phyloP scores from a whole-genome alignment of 2,888 invertebrate species.

The Slavum lentiscoides region DNA sequence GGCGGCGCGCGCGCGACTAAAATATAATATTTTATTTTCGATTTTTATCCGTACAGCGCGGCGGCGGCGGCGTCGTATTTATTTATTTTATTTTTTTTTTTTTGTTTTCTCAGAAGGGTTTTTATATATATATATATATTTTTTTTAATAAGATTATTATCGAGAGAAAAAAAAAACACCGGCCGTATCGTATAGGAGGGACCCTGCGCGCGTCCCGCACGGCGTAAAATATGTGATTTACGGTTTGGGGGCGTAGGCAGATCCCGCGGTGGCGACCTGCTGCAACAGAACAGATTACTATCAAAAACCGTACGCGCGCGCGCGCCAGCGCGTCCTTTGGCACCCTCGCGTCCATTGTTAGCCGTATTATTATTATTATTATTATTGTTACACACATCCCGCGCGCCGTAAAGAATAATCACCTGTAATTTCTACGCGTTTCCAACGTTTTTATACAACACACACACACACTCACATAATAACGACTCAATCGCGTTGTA shows the following conservation, averaged over 20 bases:
- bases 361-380: too few species aligned
- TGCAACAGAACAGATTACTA: constrained; percentile 44
- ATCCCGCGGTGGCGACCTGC: constrained; percentile 46
- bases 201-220: too few species aligned
- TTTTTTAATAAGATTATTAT: constrained; percentile 47
- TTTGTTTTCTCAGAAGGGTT: constrained; percentile 45
- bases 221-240: constrained; percentile 42
- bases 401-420: constrained; percentile 32
- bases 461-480: too few species aligned
- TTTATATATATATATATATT: background rate
- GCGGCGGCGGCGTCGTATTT: background rate
- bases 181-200: background rate
- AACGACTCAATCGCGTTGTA: constrained; percentile 28
- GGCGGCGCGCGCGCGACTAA: background rate
- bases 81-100: background rate
- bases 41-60: constrained; percentile 34
- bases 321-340: constrained; percentile 33
- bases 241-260: constrained; percentile 23
- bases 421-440: constrained; percentile 41
- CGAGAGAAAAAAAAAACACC: constrained; percentile 39
- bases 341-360: constrained; percentile 42
- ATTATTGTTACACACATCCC: constrained; percentile 32
- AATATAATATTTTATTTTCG: constrained; percentile 8
- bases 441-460: background rate
- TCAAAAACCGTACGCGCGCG: constrained; percentile 37